Evolutionary conservation across 2,888 invertebrate genomes (phyloP).

Genomic region (Carabus problematicus): DNA sequence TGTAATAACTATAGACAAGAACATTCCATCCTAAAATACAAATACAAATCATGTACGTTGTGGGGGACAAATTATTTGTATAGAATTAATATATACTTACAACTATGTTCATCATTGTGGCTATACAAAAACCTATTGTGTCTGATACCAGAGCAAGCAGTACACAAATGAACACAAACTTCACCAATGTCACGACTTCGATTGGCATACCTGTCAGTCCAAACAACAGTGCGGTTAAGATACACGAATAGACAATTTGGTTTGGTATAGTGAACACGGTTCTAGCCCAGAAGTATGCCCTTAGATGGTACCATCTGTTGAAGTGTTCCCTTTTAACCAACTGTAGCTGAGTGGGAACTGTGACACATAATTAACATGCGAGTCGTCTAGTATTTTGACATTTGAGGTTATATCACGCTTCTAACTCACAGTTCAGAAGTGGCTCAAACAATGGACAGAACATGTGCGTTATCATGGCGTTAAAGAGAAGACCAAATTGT

Average conservation of each 20-base stretch:
- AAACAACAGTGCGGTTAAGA: conserved; percentile 76
- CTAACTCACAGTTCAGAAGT: conserved; percentile 76
- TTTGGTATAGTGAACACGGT: conserved; percentile 75
- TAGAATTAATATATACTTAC: conserved; percentile 64
- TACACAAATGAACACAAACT: conserved; percentile 75
- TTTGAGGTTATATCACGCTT: conserved; percentile 22
- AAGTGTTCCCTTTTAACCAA: conserved; percentile 82
- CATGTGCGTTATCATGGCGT: conserved; percentile 78
- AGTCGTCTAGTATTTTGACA: background rate
- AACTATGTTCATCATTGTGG: conserved; percentile 76
- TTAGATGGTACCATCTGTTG: conserved; percentile 83
- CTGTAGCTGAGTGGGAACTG: conserved; percentile 81
- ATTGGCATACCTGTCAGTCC: conserved; percentile 78
- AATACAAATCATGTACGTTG: conserved; percentile 9
- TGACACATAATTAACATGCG: background rate
- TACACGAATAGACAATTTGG: conserved; percentile 71
- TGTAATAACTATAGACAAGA: conserved; percentile 84
- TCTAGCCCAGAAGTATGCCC: conserved; percentile 79
- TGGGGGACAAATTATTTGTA: too few species aligned
- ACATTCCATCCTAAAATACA: conserved; percentile 79
- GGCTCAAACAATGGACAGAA: conserved; percentile 86
- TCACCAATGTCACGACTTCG: conserved; percentile 69
- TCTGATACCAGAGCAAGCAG: conserved; percentile 79
- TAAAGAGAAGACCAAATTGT: conserved; percentile 85
- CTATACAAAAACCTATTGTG: conserved; percentile 77